Conservation (phyloP, 2,797 vertebrate genomes). For the Scolopax bukidnonensis region DNA sequence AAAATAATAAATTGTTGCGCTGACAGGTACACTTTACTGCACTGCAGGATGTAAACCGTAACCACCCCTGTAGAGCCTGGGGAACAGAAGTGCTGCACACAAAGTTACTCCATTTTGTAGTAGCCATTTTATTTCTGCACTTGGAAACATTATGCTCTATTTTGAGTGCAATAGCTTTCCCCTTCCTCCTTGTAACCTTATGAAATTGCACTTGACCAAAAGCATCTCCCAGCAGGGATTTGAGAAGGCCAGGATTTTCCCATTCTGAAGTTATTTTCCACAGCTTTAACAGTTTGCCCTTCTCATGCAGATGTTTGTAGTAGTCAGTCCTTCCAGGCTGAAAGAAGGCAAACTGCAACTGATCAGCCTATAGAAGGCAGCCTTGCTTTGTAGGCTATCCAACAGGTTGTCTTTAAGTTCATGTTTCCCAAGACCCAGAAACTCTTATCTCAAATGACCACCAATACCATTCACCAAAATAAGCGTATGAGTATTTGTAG, state of each 20-base stretch:
- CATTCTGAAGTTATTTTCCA: background rate
- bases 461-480: background rate
- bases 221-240: background rate
- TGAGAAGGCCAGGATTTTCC: background rate
- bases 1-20: rapidly evolving
- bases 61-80: background rate
- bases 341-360: background rate
- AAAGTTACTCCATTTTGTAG: background rate
- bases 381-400: background rate
- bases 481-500: background rate
- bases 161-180: background rate
- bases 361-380: background rate
- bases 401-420: background rate
- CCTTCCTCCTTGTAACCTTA: background rate
- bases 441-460: background rate
- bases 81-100: background rate
- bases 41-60: background rate
- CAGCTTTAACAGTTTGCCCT: background rate
- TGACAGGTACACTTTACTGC: background rate
- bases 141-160: background rate
- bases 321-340: background rate
- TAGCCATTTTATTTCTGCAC: background rate
- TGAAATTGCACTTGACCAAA: background rate
- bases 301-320: background rate
- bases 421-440: background rate